phyloP scores from a whole-genome alignment of 2,113 vertebrate species.

The Psettodes erumei region DNA sequence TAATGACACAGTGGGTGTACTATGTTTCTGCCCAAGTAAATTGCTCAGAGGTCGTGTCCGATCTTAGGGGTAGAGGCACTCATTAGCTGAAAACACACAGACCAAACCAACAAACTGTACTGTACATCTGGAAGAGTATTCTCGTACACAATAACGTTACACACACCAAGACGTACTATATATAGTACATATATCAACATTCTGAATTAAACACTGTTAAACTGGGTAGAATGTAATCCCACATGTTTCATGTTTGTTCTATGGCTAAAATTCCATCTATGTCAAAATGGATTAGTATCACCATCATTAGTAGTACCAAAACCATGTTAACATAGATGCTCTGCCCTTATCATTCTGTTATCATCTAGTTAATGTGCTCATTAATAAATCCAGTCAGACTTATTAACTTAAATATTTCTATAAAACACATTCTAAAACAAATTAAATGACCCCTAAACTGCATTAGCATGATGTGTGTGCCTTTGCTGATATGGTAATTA shows the following conservation, averaged over 20 bases:
- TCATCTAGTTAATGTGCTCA: background rate
- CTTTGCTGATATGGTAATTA: constrained; percentile 31
- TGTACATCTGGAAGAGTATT: no score
- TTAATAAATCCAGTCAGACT: background rate
- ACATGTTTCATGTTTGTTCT: background rate
- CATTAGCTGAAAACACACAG: background rate
- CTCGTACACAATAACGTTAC: background rate
- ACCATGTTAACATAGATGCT: no score
- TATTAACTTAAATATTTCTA: background rate
- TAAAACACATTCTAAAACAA: background rate
- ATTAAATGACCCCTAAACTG: background rate
- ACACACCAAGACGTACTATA: background rate
- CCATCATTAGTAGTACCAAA: no score
- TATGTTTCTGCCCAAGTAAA: no score
- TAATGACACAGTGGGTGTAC: no score
- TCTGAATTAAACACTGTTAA: background rate
- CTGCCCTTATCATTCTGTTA: background rate
- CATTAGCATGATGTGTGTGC: constrained; percentile 19
- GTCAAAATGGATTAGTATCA: background rate
- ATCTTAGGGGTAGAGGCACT: no score
- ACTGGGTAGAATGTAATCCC: background rate
- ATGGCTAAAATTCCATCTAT: background rate
- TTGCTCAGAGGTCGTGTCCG: no score
- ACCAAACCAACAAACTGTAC: background rate
- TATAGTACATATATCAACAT: no score